Conservation (phyloP, 2,113 vertebrate genomes). For the Malurus elegans region DNA sequence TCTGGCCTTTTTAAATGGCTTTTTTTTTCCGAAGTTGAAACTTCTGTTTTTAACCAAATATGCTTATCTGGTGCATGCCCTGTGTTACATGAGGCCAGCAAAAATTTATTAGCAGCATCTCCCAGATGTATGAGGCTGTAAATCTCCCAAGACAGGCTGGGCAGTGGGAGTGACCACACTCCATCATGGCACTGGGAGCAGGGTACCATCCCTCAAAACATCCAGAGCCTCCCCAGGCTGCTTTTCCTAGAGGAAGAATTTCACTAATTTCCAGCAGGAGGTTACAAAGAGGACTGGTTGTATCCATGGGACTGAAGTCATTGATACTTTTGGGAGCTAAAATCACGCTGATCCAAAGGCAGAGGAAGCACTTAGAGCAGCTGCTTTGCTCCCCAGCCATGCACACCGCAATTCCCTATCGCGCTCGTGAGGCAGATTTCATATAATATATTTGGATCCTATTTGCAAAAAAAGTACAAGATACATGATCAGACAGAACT, state of each 20-base stretch:
- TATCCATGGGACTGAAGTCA: background rate
- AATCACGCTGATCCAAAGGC: background rate
- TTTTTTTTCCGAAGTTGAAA: background rate
- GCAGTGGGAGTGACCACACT: background rate
- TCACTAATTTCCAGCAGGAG: background rate
- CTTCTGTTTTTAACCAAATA: background rate
- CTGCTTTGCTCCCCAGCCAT: background rate
- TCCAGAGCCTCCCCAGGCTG: background rate
- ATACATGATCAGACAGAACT: background rate
- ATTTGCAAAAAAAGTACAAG: background rate
- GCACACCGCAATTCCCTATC: background rate
- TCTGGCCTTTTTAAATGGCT: background rate
- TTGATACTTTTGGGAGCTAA: background rate
- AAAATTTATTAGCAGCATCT: background rate
- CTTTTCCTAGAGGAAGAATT: background rate
- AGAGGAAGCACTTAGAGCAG: background rate
- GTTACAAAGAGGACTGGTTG: background rate
- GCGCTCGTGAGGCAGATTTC: background rate
- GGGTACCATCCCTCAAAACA: background rate
- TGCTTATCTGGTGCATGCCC: background rate
- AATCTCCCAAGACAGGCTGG: background rate
- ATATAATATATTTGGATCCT: background rate
- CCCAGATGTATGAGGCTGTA: background rate
- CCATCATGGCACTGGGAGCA: rapidly evolving
- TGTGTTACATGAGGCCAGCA: background rate